phyloP scores from a whole-genome alignment of 2,113 vertebrate genomes.

The Paracanthobrama guichenoti region DNA sequence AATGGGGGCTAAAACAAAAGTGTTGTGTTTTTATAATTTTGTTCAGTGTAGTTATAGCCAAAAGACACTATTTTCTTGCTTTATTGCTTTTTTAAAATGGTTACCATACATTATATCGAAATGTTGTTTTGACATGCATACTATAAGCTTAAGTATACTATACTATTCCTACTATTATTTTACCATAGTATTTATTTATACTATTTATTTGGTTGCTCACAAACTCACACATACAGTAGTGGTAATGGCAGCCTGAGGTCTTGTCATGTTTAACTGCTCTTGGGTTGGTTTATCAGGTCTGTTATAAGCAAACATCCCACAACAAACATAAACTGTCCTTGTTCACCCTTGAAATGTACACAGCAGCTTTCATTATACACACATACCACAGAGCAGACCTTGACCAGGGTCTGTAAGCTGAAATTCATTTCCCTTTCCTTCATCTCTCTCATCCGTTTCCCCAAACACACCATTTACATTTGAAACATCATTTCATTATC shows the following conservation, averaged over 20 bases:
- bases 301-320: constrained; percentile 23
- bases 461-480: background rate
- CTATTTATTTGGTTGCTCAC: background rate
- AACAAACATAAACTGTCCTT: constrained; percentile 32
- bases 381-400: background rate
- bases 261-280: constrained; percentile 3
- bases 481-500: background rate
- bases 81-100: background rate
- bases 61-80: background rate
- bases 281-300: background rate
- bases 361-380: constrained; percentile 12
- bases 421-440: background rate
- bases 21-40: too few relatives aligned
- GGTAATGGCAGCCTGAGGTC: background rate
- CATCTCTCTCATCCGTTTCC: background rate
- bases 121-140: too few relatives aligned
- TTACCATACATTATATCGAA: background rate
- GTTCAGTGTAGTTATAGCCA: background rate
- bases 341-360: constrained; percentile 19
- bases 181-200: background rate
- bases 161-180: too few relatives aligned
- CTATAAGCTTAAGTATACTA: background rate
- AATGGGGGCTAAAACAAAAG: too few relatives aligned
- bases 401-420: constrained; percentile 16
- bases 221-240: background rate